Percentiles rank a stretch among this genome's conserved stretches.
Evolutionary conservation across 2,113 vertebrate genomes (phyloP).

Genomic region (Ptyas mucosa): DNA sequence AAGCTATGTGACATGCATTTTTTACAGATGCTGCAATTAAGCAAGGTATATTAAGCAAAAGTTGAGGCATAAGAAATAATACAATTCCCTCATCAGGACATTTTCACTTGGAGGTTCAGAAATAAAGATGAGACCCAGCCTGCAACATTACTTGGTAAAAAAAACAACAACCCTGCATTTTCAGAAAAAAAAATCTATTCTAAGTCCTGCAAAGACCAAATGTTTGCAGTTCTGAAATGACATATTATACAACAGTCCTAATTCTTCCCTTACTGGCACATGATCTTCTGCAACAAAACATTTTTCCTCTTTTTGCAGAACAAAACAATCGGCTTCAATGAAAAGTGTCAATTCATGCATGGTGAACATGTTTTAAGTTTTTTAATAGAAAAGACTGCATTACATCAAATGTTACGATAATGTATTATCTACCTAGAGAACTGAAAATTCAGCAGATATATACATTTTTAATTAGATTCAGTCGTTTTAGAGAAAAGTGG

Average conservation of each 20-base stretch:
- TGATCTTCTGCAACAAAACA: fast-evolving
- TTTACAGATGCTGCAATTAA: neutral
- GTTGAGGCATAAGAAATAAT: neutral
- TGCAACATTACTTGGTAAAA: neutral
- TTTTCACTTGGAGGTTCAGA: neutral
- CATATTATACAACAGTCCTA: neutral
- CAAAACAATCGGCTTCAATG: neutral
- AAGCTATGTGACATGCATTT: neutral
- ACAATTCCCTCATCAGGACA: neutral
- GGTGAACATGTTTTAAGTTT: neutral
- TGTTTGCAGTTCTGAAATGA: neutral
- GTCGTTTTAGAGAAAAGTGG: neutral
- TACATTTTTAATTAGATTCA: neutral
- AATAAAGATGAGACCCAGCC: neutral
- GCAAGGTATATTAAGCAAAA: neutral
- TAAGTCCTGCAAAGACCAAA: neutral
- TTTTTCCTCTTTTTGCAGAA: neutral
- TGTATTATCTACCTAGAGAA: neutral
- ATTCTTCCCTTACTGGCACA: neutral
- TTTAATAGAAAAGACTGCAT: neutral
- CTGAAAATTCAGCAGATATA: neutral
- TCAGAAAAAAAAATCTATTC: neutral
- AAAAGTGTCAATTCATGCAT: neutral
- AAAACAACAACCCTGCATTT: neutral
- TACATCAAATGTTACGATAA: neutral